Evolutionary conservation across 2,113 vertebrate species (phyloP).

Genomic region (Eclectus roratus): DNA sequence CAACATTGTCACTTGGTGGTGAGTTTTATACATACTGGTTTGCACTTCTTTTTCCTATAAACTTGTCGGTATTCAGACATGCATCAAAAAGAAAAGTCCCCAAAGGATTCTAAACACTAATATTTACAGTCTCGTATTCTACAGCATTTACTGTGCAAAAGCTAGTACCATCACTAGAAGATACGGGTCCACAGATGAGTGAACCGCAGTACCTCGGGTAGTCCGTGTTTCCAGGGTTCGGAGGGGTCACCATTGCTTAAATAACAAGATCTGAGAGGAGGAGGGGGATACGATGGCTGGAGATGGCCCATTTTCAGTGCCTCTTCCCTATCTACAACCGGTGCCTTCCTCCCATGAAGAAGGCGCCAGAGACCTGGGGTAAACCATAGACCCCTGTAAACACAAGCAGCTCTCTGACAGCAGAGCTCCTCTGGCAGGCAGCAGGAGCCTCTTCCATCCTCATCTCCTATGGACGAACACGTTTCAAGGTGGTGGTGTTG

Average conservation of each 20-base stretch:
- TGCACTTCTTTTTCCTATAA: conserved; percentile 16
- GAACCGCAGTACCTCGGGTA: conserved; percentile 27
- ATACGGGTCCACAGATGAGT: not conserved
- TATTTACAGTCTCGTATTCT: conserved; percentile 68
- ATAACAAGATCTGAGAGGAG: conserved; percentile 17
- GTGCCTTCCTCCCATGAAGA: not conserved
- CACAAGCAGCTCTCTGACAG: conserved; percentile 20
- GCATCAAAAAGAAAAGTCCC: conserved; percentile 32
- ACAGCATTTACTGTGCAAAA: conserved; percentile 68
- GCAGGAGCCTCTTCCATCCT: not conserved
- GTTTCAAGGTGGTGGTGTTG: not conserved
- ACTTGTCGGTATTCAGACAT: conserved; percentile 41
- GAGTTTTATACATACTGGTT: not conserved
- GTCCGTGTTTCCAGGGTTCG: not conserved
- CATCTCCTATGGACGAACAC: not conserved
- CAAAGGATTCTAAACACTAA: conserved; percentile 37
- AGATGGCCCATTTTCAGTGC: conserved; percentile 39
- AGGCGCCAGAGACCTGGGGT: conserved; percentile 14
- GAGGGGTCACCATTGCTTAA: conserved; percentile 2
- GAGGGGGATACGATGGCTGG: not conserved
- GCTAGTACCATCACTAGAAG: conserved; percentile 63
- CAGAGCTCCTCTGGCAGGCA: conserved; percentile 35
- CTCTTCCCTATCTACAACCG: not conserved
- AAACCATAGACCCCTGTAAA: conserved; percentile 52
- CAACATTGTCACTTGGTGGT: not conserved